Evolutionary conservation across 2,888 invertebrate species (phyloP).

Genomic region (Hesperia comma): DNA sequence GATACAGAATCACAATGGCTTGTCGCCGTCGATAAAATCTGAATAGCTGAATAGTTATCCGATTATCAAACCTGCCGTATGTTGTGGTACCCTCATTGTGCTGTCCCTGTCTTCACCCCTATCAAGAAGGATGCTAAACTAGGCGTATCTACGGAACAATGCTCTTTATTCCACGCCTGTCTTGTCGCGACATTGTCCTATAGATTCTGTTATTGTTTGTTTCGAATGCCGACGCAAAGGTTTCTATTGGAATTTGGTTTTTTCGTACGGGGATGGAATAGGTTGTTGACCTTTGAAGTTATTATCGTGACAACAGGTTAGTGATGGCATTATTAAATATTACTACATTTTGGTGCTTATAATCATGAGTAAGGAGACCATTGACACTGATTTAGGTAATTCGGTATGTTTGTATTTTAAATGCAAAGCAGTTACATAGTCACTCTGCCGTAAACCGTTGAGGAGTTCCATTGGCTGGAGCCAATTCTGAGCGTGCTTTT

Average conservation of each 20-base stretch:
- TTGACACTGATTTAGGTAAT: too few species aligned
- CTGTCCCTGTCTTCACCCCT: conserved; percentile 67
- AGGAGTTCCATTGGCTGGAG: too few species aligned
- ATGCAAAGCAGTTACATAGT: too few species aligned
- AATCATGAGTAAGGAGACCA: too few species aligned
- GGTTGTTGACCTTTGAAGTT: neutral
- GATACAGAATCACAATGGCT: conserved; percentile 63
- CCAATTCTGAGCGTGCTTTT: too few species aligned
- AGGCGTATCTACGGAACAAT: conserved; percentile 70
- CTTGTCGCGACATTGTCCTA: conserved; percentile 58
- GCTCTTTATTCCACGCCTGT: conserved; percentile 61
- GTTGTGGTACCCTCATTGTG: conserved; percentile 75
- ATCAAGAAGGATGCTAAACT: conserved; percentile 60
- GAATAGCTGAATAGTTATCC: conserved; percentile 68
- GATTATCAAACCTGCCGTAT: conserved; percentile 61
- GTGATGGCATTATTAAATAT: neutral
- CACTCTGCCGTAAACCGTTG: too few species aligned
- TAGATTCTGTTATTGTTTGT: conserved; percentile 46
- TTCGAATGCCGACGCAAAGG: conserved; percentile 41
- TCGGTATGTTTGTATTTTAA: too few species aligned
- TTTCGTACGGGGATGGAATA: conserved; percentile 12
- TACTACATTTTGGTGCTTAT: too few species aligned
- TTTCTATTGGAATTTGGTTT: conserved; percentile 21
- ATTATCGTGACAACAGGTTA: neutral
- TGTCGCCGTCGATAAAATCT: conserved; percentile 71